A percentile compares a stretch with the other conserved stretches of the same genome.
Conservation (phyloP, 2,888 invertebrate species). For the Tenthredo notha region DNA sequence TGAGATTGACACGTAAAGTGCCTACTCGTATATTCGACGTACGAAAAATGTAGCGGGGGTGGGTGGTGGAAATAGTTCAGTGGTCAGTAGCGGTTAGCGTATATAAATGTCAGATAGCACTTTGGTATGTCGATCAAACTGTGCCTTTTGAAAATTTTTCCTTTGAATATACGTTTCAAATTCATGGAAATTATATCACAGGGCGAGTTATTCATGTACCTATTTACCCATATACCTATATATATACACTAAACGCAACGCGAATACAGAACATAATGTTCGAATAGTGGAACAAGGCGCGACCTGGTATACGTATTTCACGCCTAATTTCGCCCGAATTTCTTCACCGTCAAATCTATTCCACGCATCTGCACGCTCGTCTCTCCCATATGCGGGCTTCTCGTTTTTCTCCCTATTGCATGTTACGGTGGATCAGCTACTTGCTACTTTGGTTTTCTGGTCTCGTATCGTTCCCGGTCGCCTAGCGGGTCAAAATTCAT, state of each 20-base stretch:
- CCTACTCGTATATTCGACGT: not conserved
- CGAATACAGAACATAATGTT: constrained; percentile 5
- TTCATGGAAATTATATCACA: not conserved
- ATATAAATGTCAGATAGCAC: not conserved
- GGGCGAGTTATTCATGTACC: not conserved
- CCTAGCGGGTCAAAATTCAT: not conserved
- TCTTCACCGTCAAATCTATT: constrained; percentile 68
- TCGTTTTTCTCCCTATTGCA: not conserved
- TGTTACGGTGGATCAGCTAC: not conserved
- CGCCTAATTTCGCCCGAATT: constrained; percentile 75
- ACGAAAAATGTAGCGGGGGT: not conserved
- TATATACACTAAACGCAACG: not conserved
- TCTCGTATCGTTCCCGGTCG: not conserved
- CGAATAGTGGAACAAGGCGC: constrained; percentile 6
- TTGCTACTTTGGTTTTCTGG: not conserved
- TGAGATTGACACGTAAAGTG: constrained; percentile 47
- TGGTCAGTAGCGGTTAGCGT: constrained; percentile 29
- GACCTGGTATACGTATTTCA: constrained; percentile 68
- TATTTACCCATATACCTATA: not conserved
- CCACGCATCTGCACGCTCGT: constrained; percentile 23
- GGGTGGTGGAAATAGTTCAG: not conserved
- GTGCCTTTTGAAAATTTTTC: not conserved
- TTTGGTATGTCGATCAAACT: constrained; percentile 34
- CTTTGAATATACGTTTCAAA: constrained; percentile 17
- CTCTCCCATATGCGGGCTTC: not conserved